Evolutionary conservation across 2,797 vertebrate species (phyloP).

Genomic region (Antennarius maculatus): DNA sequence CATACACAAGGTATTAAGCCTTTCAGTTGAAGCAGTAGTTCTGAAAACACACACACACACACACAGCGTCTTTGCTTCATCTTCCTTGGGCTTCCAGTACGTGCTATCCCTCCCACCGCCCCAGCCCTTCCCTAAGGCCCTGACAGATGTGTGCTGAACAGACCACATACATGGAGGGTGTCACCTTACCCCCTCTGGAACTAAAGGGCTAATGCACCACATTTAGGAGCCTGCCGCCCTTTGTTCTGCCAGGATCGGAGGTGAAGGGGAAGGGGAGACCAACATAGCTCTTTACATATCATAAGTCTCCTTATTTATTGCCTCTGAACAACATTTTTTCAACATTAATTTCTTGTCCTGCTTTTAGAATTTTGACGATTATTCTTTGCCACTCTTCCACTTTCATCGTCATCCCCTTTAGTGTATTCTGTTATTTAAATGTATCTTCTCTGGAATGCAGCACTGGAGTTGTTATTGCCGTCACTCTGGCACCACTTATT

Average conservation of each 20-base stretch:
- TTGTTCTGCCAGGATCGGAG: conserved; percentile 69
- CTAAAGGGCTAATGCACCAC: conserved; percentile 94
- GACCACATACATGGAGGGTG: conserved; percentile 98
- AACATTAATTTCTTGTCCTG: conserved; percentile 10
- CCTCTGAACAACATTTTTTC: conserved; percentile 46
- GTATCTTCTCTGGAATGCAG: conserved; percentile 17
- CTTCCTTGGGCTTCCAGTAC: conserved; percentile 51
- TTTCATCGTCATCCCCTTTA: conserved; percentile 5
- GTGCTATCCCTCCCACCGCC: conserved; percentile 45
- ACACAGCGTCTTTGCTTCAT: conserved; percentile 35
- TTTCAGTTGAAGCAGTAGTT: conserved; percentile 80
- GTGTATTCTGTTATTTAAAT: background rate
- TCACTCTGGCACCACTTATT: conserved; percentile 24
- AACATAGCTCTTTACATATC: conserved; percentile 39
- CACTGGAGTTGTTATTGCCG: conserved; percentile 13
- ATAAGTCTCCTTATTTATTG: conserved; percentile 60
- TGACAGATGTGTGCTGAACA: conserved; percentile 95
- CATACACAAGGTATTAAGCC: conserved; percentile 70
- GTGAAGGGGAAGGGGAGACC: conserved; percentile 76
- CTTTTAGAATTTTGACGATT: conserved; percentile 12
- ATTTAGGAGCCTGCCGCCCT: conserved; percentile 85
- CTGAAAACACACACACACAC: conserved; percentile 39
- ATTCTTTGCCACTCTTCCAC: background rate
- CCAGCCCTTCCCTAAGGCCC: conserved; percentile 84
- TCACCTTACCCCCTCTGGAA: conserved; percentile 96